phyloP scores from a whole-genome alignment of 2,888 invertebrate species.

The Nemurella pictetii region DNA sequence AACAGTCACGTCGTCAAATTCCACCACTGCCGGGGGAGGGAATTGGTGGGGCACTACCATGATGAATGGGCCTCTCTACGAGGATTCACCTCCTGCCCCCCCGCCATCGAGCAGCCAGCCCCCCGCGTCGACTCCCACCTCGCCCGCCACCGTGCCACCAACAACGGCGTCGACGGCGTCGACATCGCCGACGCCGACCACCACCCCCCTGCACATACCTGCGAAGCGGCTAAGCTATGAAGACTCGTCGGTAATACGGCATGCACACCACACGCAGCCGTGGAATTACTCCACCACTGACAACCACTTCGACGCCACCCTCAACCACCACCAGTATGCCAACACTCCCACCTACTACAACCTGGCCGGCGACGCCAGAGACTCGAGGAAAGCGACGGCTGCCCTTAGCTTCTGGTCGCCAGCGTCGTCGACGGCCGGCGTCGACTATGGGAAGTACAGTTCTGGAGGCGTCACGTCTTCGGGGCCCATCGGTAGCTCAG shows the following conservation, averaged over 20 bases:
- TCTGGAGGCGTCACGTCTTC: conserved; percentile 24
- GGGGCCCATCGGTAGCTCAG: conserved; percentile 14
- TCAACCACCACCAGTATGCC: conserved; percentile 69
- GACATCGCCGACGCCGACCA: conserved; percentile 67
- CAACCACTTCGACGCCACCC: conserved; percentile 55
- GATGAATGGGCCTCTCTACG: conserved; percentile 75
- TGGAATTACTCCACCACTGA: conserved; percentile 72
- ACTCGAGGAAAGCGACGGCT: conserved; percentile 57
- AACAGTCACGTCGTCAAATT: conserved; percentile 27
- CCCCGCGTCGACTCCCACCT: conserved; percentile 59
- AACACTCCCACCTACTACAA: conserved; percentile 75
- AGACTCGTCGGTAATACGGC: conserved; percentile 72
- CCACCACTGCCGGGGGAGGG: conserved; percentile 30
- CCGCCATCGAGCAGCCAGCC: conserved; percentile 46
- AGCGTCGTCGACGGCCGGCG: conserved; percentile 53
- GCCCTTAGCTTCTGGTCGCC: conserved; percentile 72
- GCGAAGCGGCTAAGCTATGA: conserved; percentile 74
- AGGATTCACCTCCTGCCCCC: conserved; percentile 54
- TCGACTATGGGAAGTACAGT: conserved; percentile 36
- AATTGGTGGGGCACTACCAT: conserved; percentile 75
- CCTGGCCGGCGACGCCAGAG: conserved; percentile 67
- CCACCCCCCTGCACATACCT: conserved; percentile 77
- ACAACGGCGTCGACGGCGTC: conserved; percentile 53
- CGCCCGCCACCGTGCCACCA: conserved; percentile 50
- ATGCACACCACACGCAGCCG: conserved; percentile 65